Evolutionary conservation across 2,797 vertebrate genomes (phyloP), one percentile per base, ranked within the genome.

Genomic region (Sebastes dallii): DNA sequence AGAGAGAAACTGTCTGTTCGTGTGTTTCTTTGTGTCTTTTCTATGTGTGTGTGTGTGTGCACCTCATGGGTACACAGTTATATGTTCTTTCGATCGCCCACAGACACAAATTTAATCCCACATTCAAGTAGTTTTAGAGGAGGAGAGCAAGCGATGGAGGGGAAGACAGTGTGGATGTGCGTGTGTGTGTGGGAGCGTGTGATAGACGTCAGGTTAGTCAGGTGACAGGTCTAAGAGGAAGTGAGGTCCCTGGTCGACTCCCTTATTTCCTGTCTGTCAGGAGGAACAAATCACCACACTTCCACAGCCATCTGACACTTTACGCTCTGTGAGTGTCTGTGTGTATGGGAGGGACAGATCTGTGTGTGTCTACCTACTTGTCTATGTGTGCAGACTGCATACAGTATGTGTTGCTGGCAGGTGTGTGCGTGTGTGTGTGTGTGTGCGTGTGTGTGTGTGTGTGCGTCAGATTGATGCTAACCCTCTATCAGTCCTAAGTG

Each of bases 181-280:
- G 69, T 50, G 75, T 56, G 75, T 80, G 75, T 61, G 65, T 69
- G 42, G 29, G 71, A 54, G 72, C 66, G 81, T 72, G 74, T 88
- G 89, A 89, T 86, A 86, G 88, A 92, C 80, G 85, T 90, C 89
- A 87, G 88, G 82, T 88, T 87, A 80, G 84, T 83, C 88, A 82
- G 85, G 75, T 78, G 84, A 82, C 88, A 82, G 85, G 77, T 77
- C 84, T 85, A 83, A 92, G 86, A 91, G 88, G 85, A 89, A 90
- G 91, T 87, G 75, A 91, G 87, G 73, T 91, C 91, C 88, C 91
- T 84, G 87, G 86, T 86, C 7, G 69, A 87, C 88, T 91, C 80
- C 86, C 84, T 85, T 87, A 91, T 93, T 93, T 93, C 89, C 91
- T 92, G 88, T 89, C 89, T 91, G 93, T 91, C 94, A 93, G 68